Base-by-base conservation (phyloP, 2,797 vertebrate genomes). In the Crocodylus rhombifer region DNA sequence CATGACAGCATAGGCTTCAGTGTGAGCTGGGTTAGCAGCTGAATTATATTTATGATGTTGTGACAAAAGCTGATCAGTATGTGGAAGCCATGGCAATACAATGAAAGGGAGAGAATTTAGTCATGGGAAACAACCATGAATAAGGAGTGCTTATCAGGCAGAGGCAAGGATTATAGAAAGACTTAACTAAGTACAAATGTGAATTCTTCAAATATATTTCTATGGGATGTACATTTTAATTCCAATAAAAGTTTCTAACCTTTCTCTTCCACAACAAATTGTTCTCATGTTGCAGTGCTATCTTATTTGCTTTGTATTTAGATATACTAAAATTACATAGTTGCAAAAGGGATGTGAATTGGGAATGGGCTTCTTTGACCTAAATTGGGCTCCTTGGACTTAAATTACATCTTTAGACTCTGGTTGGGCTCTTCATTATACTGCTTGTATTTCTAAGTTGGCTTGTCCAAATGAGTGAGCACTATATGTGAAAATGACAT, bases 351-450 rank as follows among this genome's bases (percentile, higher is more conserved):
- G 13, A 42, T 2, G 14, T 25, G 42, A 42, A 71, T 42, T 42
- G 21, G 36, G 69, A 51, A 71, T 14, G 42, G 51, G 42, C 10
- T 51, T 51, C 42, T 51, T 51, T 51, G 42, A 51, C 42, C 42
- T 51, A 51, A 51, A 51, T 51, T 51, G 42, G 42, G 42, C 23
- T 51, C 36, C 69, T 23, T 4, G 15, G 33, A 73, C 51, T 14
- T 51, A 73, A 73, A 51, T 73, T 21, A 51, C 87, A 67, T 33
- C 64, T 79, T 62, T 67, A 80, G 88, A 20, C 9, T 86, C 33
- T 88, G 9, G 64, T 94, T 92, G 77, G 58, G 86, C 88, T 89
- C 69, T 6, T 62, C 57, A 56, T 91, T 91, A 82, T 69, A 83
- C 23, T 25, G 14, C 16, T 73, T 51, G 73, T 74, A 33, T 28